Evolutionary conservation across 2,888 invertebrate genomes (phyloP), one percentile per base, ranked within the genome.

Genomic region (Aleiodes alternator): DNA sequence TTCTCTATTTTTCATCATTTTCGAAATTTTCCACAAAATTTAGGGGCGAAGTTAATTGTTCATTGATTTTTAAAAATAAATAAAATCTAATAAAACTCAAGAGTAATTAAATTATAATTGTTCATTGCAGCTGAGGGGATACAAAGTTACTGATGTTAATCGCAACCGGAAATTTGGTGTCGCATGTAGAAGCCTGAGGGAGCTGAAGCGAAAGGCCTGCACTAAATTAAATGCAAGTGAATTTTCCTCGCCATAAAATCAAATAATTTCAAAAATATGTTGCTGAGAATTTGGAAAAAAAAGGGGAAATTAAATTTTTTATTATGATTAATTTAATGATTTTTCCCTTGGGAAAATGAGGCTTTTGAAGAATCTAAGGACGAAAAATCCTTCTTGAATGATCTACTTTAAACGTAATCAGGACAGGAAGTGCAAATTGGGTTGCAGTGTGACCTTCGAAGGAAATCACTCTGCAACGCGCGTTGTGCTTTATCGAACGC

Each of bases 131-230:
- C 90, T 93, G 84, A 93, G 92, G 87, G 95, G 95, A 34, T 95
- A 93, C 84, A 95, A 95, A 91, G 93, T 95, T 55, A 94, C 94
- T 0, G 93, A 95, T 86, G 92, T 93, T 3, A 92, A 92, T 80
- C 90, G 94, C 76, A 92, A 92, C 80, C 92, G 93, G 80, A 93
- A 94, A 89, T 92, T 95, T 80, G 95, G 95, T 14, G 92, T 95
- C 57, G 95, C 94, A 23, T 94, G 94, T 61, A 92, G 92, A 84
- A 92, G 90, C 84, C 90, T 94, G 23, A 90, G 92, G 69, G 94
- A 95, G 85, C 89, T 95, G 72, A 93, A 93, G 80, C 91, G 91
- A 81, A 95, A 94, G 90, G 94, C 94, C 50, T 92, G 93, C 82
- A 91, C 90, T 82, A 95, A 95, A 89, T 90, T 94, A 79, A 91